phyloP scores from a whole-genome alignment of 2,113 vertebrate species.

The Orcinus orca region DNA sequence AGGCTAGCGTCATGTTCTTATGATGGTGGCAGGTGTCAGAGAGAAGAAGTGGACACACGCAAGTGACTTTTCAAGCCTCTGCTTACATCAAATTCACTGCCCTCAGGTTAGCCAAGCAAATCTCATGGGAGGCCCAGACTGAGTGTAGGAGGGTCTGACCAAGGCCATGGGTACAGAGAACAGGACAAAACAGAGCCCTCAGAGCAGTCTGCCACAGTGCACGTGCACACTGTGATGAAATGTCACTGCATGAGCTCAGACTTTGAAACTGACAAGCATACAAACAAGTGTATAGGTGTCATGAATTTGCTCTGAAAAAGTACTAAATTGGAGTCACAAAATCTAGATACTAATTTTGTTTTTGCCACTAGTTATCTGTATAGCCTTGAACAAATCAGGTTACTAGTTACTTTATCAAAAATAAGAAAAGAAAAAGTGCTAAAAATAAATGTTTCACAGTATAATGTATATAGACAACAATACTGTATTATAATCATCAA shows the following conservation, averaged over 20 bases:
- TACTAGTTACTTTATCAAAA: neutral
- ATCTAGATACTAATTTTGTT: neutral
- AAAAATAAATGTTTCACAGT: neutral
- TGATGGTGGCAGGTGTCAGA: neutral
- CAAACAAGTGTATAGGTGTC: rapidly evolving
- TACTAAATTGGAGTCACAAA: neutral
- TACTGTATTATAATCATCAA: neutral
- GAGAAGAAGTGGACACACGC: neutral
- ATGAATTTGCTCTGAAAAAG: neutral
- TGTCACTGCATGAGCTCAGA: rapidly evolving
- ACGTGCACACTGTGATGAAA: rapidly evolving
- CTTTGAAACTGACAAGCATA: neutral
- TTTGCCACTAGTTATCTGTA: neutral
- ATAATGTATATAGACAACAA: neutral
- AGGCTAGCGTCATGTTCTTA: no score
- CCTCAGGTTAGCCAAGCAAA: neutral
- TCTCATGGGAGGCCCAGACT: rapidly evolving
- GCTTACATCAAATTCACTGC: rapidly evolving
- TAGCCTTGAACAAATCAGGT: neutral
- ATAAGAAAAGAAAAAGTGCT: no score
- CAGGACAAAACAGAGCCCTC: rapidly evolving
- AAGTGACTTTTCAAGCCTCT: neutral
- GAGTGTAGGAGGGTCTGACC: rapidly evolving
- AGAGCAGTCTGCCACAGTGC: neutral
- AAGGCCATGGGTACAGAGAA: rapidly evolving